Evolutionary conservation across 2,797 vertebrate genomes (phyloP).

Genomic region (Anguilla pacifica): DNA sequence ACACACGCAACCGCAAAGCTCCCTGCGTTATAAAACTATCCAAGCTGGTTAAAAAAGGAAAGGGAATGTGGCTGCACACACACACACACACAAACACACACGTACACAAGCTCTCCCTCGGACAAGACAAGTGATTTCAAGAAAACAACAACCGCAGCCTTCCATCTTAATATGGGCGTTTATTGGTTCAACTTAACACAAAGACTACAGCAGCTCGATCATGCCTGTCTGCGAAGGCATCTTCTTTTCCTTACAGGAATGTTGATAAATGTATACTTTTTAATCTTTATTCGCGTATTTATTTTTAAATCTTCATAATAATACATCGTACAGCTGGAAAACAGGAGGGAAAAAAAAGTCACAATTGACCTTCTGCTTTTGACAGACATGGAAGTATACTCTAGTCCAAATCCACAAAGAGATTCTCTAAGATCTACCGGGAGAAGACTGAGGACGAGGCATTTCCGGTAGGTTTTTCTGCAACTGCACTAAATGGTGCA

Average conservation of each 20-base stretch:
- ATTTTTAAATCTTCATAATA: slow-evolving; percentile 68
- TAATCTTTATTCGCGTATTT: slow-evolving; percentile 60
- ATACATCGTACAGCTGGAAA: slow-evolving; percentile 82
- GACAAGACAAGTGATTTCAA: neutral
- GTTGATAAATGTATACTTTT: slow-evolving; percentile 73
- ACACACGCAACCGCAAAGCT: too few relatives aligned
- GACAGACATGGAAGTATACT: slow-evolving; percentile 80
- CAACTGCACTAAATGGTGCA: slow-evolving; percentile 47
- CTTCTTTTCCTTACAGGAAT: slow-evolving; percentile 74
- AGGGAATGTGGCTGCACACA: neutral
- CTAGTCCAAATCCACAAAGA: slow-evolving; percentile 65
- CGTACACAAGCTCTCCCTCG: neutral
- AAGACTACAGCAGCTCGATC: slow-evolving; percentile 78
- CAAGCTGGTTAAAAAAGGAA: neutral
- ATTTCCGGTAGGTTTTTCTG: slow-evolving; percentile 51
- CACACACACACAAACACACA: neutral
- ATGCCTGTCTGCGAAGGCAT: slow-evolving; percentile 47
- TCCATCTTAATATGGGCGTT: slow-evolving; percentile 49
- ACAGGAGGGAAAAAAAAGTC: slow-evolving; percentile 79
- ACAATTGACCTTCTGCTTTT: slow-evolving; percentile 77
- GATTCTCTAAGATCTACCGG: slow-evolving; percentile 67
- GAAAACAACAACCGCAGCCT: neutral
- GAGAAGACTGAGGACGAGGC: slow-evolving; percentile 61
- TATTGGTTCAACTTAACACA: slow-evolving; percentile 81
- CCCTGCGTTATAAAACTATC: neutral